A percentile compares a stretch with the other conserved stretches of the same genome.
Evolutionary conservation across 2,888 invertebrate species (phyloP).

Genomic region (Acanthoscelides obtectus): DNA sequence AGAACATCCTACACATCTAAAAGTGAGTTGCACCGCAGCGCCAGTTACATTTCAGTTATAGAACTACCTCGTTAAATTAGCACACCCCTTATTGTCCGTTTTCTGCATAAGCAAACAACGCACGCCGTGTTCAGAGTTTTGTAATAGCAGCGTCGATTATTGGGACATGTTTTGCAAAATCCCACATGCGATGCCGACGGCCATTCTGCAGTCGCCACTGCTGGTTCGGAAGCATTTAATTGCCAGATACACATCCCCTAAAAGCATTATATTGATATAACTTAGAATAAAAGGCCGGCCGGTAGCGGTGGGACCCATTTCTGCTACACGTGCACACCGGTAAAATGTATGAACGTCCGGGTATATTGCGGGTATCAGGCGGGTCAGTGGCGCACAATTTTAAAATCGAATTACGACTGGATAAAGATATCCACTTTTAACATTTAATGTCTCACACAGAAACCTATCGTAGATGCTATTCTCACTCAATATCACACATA

Average conservation of each 20-base stretch:
- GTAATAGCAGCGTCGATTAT: neutral
- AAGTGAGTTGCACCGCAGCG: too few species aligned
- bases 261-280: neutral
- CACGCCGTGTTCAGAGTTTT: neutral
- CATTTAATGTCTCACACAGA: too few species aligned
- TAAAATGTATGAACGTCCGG: neutral
- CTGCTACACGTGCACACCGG: neutral
- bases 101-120: neutral
- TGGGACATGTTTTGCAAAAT: neutral
- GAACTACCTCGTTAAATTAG: neutral
- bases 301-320: neutral
- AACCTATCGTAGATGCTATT: too few species aligned
- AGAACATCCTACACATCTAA: too few species aligned
- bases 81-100: neutral
- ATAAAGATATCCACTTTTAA: too few species aligned
- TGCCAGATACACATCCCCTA: neutral
- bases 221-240: neutral
- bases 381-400: neutral
- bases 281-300: neutral
- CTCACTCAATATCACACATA: too few species aligned
- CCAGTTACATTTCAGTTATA: too few species aligned
- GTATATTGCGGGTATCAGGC: neutral
- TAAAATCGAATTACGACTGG: too few species aligned
- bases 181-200: neutral
- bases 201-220: neutral